Evolutionary conservation across 2,113 vertebrate species (phyloP), one percentile per base, ranked within the genome.

Genomic region (Rhegmatorhina hoffmannsi): DNA sequence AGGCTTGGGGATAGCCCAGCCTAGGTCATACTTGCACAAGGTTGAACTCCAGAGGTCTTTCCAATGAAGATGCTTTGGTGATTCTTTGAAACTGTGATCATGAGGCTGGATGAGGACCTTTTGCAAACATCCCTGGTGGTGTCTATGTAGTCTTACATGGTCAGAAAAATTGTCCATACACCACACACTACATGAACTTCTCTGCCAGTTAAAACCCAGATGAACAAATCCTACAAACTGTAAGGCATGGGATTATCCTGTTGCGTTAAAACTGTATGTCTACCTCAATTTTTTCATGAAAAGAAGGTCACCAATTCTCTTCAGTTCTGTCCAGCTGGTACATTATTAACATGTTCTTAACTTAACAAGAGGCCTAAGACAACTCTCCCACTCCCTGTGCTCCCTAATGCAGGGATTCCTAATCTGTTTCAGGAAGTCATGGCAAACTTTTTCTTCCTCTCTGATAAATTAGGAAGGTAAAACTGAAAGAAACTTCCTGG

Each of bases 381-480:
- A 5, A 23, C 25, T 66, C 18, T 64, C 6, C 19, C 3, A 58
- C 3, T 4, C 33, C 5, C 6, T 3, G 0, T 50, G 36, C 5
- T 72, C 3, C 13, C 26, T 46, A 38, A 10, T 33, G 44, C 50
- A 50, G 38, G 10, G 36, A 55, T 89, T 82, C 26, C 59, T 70
- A 47, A 31, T 4, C 2, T 69, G 34, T 88, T 76, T 80, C 38
- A 76, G 87, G 67, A 92, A 87, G 55, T 17, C 0, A 1, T 59
- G 63, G 43, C 40, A 82, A 87, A 34, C 5, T 82, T 91, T 73
- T 34, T 50, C 40, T 91, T 94, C 55, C 33, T 64, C 25, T 19
- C 13, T 59, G 55, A 25, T 83, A 78, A 95, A 56, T 63, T 85
- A 68, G 75, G 78, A 92, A 81, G 21, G 23, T 31, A 91, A 84